phyloP scores from a whole-genome alignment of 2,797 vertebrate genomes.

The Perodicticus potto region DNA sequence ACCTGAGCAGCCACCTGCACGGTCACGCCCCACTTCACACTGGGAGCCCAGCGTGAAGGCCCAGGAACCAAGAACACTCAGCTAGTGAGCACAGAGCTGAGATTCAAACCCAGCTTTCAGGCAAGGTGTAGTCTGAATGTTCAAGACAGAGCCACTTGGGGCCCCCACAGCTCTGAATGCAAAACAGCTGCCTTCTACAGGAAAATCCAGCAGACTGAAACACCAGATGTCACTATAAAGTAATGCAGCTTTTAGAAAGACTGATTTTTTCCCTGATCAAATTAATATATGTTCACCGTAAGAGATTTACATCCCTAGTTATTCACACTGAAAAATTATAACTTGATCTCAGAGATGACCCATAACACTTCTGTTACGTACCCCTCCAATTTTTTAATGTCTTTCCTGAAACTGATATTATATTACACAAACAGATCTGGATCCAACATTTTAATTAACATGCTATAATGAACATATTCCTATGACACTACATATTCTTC shows the following conservation, averaged over 20 bases:
- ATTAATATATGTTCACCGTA: background rate
- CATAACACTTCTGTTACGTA: background rate
- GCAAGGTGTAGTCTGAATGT: background rate
- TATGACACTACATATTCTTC: background rate
- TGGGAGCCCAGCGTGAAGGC: background rate
- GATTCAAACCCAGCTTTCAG: background rate
- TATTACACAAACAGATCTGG: background rate
- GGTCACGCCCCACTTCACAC: accelerated
- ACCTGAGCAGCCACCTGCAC: no score
- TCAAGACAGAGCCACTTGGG: background rate
- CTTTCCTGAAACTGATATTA: background rate
- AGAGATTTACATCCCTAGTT: background rate
- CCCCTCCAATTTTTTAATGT: background rate
- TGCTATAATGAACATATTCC: background rate
- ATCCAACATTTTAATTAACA: background rate
- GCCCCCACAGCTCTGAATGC: accelerated
- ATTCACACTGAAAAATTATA: background rate
- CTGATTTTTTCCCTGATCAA: background rate
- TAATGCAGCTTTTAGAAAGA: background rate
- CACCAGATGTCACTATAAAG: background rate
- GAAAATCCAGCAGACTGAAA: background rate
- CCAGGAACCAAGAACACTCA: background rate
- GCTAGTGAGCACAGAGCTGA: accelerated
- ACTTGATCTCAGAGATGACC: background rate
- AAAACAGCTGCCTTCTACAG: background rate